A percentile compares a stretch with the other conserved stretches of the same genome.
These are phyloP conservation scores for Aplysia californica DNA, from an alignment of 1,140 invertebrate species.

Conservation along the genomic window DNA sequence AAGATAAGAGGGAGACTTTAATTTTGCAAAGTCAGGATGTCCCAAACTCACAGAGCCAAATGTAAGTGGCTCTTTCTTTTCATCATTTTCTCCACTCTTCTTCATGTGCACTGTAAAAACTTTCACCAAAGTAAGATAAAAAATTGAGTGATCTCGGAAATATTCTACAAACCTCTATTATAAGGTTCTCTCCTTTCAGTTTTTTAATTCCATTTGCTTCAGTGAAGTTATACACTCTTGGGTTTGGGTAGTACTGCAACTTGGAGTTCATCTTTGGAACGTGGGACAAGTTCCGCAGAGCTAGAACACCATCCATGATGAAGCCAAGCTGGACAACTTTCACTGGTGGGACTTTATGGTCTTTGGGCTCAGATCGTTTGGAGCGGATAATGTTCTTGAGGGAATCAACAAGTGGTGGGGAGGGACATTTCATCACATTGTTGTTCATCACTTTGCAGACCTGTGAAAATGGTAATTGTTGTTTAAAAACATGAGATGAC, in stretches of 20 bases:
- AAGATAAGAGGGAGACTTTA: too few relatives aligned
- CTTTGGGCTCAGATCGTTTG: conserved; percentile 23
- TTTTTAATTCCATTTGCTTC: conserved; percentile 79
- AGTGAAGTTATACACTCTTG: conserved; percentile 88
- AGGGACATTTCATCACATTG: conserved; percentile 94
- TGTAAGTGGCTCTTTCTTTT: too few relatives aligned
- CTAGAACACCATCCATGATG: conserved; percentile 94
- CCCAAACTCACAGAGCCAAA: too few relatives aligned
- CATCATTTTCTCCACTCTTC: too few relatives aligned
- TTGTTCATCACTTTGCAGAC: conserved; percentile 86
- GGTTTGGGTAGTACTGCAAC: conserved; percentile 92
- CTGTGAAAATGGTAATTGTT: conserved; percentile 63
- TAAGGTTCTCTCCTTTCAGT: conserved; percentile 93
- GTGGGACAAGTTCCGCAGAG: conserved; percentile 88
- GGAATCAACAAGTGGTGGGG: conserved; percentile 80
- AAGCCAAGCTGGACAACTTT: conserved; percentile 80
- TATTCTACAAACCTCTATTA: conserved; percentile 93
- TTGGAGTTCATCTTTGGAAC: conserved; percentile 82
- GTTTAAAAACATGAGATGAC: neutral
- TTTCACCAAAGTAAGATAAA: too few relatives aligned
- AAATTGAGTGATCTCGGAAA: too few relatives aligned
- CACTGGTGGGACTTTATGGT: conserved; percentile 16
- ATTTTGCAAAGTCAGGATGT: too few relatives aligned
- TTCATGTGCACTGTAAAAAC: too few relatives aligned
- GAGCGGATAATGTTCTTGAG: conserved; percentile 34